A percentile compares a stretch with the other conserved stretches of the same genome.
These are phyloP conservation scores for Semaprochilodus insignis DNA, from an alignment of 2,797 vertebrate genomes.

Conservation along the genomic window DNA sequence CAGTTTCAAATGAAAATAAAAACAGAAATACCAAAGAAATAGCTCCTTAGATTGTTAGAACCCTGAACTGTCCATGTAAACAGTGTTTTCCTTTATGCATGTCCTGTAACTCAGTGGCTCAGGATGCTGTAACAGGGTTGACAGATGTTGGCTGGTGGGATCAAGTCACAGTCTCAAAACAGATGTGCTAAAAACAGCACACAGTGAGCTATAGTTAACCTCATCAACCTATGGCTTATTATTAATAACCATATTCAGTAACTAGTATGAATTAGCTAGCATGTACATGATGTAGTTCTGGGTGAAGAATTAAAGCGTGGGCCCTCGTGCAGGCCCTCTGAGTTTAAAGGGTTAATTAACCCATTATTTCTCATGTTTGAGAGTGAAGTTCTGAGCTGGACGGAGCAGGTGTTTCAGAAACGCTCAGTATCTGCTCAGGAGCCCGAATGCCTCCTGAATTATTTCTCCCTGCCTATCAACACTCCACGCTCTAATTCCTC, in stretches of 20 bases:
- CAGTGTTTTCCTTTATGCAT: neutral
- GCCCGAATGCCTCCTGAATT: conserved; percentile 50
- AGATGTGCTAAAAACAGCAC: neutral
- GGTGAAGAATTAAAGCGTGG: no score
- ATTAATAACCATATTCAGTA: neutral
- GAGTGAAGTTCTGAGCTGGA: neutral
- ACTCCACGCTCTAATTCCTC: conserved; percentile 54
- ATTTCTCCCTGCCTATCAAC: conserved; percentile 54
- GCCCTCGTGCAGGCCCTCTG: no score
- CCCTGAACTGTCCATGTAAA: neutral
- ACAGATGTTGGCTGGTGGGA: conserved; percentile 19
- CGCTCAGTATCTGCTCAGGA: conserved; percentile 32
- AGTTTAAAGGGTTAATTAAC: neutral
- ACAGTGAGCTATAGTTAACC: neutral
- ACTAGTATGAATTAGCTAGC: neutral
- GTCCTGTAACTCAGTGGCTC: neutral
- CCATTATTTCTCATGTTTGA: neutral
- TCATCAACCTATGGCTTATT: neutral
- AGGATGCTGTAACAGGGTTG: conserved; percentile 3
- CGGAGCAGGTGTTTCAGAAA: conserved; percentile 1
- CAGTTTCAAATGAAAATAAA: neutral
- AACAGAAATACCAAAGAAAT: no score
- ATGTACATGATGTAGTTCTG: no score
- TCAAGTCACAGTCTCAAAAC: conserved; percentile 9
- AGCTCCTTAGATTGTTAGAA: neutral